These are phyloP conservation scores for Oryzias celebensis DNA, from an alignment of 2,113 vertebrate species.

Conservation along the genomic window DNA sequence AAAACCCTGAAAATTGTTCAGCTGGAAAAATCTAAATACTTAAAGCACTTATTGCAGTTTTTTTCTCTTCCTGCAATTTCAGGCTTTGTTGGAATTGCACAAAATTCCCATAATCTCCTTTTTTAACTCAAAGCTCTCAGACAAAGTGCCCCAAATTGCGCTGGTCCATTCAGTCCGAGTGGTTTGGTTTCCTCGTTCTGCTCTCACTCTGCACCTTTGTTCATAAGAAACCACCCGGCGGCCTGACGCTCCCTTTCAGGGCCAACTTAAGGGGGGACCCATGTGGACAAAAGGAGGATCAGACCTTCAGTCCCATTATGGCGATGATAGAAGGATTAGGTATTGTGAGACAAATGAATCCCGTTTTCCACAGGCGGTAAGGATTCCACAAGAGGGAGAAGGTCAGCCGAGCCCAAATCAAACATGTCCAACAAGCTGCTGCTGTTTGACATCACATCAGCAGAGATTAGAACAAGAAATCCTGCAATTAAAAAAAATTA, in stretches of 20 bases:
- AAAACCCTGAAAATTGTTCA: too few species aligned
- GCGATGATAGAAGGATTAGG: too few species aligned
- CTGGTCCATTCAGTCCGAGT: constrained; percentile 1
- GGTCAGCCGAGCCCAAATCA: too few species aligned
- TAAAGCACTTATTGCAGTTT: background rate
- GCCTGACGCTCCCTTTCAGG: constrained; percentile 29
- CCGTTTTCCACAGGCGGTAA: too few species aligned
- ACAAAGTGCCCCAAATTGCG: constrained; percentile 10
- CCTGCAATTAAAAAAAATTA: too few species aligned
- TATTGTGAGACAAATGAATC: too few species aligned
- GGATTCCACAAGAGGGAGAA: too few species aligned
- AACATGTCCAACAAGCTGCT: too few species aligned
- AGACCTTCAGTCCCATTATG: too few species aligned
- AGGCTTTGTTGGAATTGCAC: background rate
- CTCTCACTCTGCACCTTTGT: constrained; percentile 61
- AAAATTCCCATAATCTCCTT: background rate
- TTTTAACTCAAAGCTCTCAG: background rate
- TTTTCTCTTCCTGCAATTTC: background rate
- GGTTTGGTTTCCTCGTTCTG: constrained; percentile 35
- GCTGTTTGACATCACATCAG: too few species aligned
- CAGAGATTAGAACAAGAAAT: too few species aligned
- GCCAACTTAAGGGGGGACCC: constrained; percentile 33
- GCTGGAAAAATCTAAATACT: background rate
- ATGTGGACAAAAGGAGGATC: constrained; percentile 5
- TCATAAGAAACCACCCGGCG: constrained; percentile 45